Percentiles rank a stretch among this genome's conserved stretches.
Evolutionary conservation across 1,140 invertebrate species (phyloP).

Genomic region (Ips nitidus): DNA sequence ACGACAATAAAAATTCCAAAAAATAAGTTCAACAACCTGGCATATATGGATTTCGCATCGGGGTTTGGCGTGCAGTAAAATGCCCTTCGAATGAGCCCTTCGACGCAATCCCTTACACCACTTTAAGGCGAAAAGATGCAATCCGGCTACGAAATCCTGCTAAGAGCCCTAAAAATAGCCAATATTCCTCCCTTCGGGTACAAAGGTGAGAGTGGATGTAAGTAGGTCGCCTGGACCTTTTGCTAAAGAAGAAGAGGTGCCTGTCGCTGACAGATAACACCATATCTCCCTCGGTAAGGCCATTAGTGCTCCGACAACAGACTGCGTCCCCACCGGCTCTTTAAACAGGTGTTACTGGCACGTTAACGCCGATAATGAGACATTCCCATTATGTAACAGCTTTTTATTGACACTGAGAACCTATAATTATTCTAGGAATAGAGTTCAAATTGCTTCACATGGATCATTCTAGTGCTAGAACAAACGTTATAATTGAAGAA

Average conservation of each 20-base stretch:
- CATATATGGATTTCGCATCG: background rate
- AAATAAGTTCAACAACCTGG: no score
- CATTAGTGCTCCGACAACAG: slow-evolving; percentile 41
- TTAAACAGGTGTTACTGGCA: slow-evolving; percentile 43
- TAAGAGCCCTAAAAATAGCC: slow-evolving; percentile 24
- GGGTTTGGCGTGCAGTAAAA: background rate
- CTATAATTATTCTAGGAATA: no score
- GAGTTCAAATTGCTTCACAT: no score
- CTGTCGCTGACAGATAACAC: slow-evolving; percentile 43
- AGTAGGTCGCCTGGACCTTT: slow-evolving; percentile 38
- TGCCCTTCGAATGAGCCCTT: background rate
- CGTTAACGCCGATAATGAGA: slow-evolving; percentile 31
- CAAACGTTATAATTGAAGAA: no score
- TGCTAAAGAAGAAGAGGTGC: slow-evolving; percentile 34
- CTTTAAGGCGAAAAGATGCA: slow-evolving; percentile 24
- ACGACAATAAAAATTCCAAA: no score
- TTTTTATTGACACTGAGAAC: background rate
- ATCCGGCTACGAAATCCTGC: slow-evolving; percentile 12
- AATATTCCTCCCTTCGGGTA: slow-evolving; percentile 17
- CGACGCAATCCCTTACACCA: slow-evolving; percentile 13
- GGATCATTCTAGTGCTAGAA: no score
- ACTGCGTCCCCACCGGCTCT: slow-evolving; percentile 31
- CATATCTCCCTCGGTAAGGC: slow-evolving; percentile 41
- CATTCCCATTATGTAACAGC: slow-evolving; percentile 3
- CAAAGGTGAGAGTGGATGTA: slow-evolving; percentile 36